Evolutionary conservation across 2,888 invertebrate genomes (phyloP).

Genomic region (Brenthis daphne): DNA sequence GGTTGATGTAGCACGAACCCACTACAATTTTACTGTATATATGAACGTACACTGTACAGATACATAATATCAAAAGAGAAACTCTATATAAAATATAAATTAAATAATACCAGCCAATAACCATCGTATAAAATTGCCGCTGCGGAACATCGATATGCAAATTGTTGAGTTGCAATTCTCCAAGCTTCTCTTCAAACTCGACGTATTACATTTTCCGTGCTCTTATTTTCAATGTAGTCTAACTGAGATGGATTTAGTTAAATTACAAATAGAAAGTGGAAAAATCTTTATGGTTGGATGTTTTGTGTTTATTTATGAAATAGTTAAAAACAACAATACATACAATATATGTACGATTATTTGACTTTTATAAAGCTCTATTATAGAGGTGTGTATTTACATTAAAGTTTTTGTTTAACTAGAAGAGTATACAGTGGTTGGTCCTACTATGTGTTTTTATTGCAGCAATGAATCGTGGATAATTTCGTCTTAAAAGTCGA

Average conservation of each 20-base stretch:
- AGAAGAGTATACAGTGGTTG: too few relatives aligned
- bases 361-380: too few relatives aligned
- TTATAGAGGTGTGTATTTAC: too few relatives aligned
- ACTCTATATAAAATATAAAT: background rate
- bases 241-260: background rate
- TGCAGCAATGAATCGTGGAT: too few relatives aligned
- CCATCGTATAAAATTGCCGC: constrained; percentile 10
- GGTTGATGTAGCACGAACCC: too few relatives aligned
- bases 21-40: too few relatives aligned
- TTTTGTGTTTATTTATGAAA: background rate
- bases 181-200: constrained; percentile 8
- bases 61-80: background rate
- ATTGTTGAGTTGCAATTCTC: constrained; percentile 17
- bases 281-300: background rate
- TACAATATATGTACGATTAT: too few relatives aligned
- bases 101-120: constrained; percentile 11
- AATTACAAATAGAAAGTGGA: background rate
- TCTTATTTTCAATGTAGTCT: constrained; percentile 4
- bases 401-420: too few relatives aligned
- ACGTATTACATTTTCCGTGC: constrained; percentile 8
- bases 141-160: constrained; percentile 17
- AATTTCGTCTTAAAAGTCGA: too few relatives aligned
- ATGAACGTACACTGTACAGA: too few relatives aligned
- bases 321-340: too few relatives aligned
- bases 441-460: too few relatives aligned